Percentiles rank a stretch among this genome's conserved stretches.
phyloP scores from a whole-genome alignment of 1,140 invertebrate species.

The Vollenhovia emeryi region DNA sequence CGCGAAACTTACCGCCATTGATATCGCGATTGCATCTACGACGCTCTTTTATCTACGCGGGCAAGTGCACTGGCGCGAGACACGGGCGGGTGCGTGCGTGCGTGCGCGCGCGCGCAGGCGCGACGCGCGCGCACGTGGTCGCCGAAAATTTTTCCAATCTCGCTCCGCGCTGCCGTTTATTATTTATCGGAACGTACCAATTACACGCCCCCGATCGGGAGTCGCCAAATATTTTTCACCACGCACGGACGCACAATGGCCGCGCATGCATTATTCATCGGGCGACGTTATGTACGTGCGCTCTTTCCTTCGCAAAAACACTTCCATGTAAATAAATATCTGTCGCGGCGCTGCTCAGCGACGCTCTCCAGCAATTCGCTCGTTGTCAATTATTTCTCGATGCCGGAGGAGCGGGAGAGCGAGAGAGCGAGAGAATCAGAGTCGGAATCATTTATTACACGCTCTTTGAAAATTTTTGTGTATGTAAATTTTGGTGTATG shows the following conservation, averaged over 20 bases:
- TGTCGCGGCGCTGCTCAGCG: not conserved
- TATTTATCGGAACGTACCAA: slow-evolving; percentile 30
- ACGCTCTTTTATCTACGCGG: slow-evolving; percentile 61
- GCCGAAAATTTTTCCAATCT: slow-evolving; percentile 13
- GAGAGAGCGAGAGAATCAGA: too few species aligned
- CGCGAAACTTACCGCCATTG: slow-evolving; percentile 76
- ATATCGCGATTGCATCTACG: slow-evolving; percentile 74
- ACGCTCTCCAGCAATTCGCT: not conserved
- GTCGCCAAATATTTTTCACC: slow-evolving; percentile 64
- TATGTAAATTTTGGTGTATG: too few species aligned
- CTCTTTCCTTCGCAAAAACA: slow-evolving; percentile 24
- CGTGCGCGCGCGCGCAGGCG: not conserved
- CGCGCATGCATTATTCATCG: slow-evolving; percentile 63
- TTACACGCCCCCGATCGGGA: slow-evolving; percentile 9
- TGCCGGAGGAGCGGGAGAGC: not conserved
- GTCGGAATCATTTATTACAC: too few species aligned
- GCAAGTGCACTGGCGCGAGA: slow-evolving; percentile 6
- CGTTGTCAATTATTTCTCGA: slow-evolving; percentile 20
- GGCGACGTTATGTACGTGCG: slow-evolving; percentile 29
- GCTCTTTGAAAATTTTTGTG: too few species aligned
- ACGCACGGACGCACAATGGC: slow-evolving; percentile 20
- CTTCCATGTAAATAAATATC: slow-evolving; percentile 55
- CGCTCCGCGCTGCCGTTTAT: not conserved
- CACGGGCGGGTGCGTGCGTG: too few species aligned
- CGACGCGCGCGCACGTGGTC: not conserved